phyloP scores from a whole-genome alignment of 2,113 vertebrate species.

The Probosciger aterrimus region DNA sequence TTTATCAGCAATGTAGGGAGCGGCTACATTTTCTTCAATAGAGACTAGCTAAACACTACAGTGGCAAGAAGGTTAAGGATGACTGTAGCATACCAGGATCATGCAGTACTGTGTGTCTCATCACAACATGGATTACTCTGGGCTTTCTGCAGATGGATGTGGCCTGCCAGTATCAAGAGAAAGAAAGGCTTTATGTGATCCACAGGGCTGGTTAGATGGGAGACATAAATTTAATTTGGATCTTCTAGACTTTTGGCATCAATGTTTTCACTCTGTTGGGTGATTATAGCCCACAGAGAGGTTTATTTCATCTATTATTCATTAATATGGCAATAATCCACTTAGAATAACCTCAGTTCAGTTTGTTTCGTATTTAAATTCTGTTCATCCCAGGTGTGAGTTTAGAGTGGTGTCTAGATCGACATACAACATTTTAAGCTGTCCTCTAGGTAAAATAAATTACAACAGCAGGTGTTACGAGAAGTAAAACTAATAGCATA shows the following conservation, averaged over 20 bases:
- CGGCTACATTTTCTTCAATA: background rate
- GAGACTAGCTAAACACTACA: background rate
- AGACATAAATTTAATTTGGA: background rate
- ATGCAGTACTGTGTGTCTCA: background rate
- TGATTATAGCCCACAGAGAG: background rate
- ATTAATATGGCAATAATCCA: background rate
- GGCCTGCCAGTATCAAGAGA: background rate
- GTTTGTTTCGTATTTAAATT: background rate
- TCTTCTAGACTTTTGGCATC: background rate
- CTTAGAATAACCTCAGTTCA: background rate
- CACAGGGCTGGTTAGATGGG: background rate
- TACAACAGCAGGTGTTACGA: background rate
- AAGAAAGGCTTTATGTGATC: background rate
- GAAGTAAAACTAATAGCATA: background rate
- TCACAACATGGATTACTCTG: background rate
- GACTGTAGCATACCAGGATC: background rate
- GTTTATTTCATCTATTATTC: background rate
- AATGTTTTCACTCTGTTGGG: background rate
- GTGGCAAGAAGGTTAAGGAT: background rate
- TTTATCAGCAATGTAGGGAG: background rate
- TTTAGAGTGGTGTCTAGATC: background rate
- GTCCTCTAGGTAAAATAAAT: background rate
- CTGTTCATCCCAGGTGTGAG: background rate
- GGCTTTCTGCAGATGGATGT: background rate
- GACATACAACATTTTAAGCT: background rate